phyloP scores from a whole-genome alignment of 2,797 vertebrate genomes.

The Melopsittacus undulatus region DNA sequence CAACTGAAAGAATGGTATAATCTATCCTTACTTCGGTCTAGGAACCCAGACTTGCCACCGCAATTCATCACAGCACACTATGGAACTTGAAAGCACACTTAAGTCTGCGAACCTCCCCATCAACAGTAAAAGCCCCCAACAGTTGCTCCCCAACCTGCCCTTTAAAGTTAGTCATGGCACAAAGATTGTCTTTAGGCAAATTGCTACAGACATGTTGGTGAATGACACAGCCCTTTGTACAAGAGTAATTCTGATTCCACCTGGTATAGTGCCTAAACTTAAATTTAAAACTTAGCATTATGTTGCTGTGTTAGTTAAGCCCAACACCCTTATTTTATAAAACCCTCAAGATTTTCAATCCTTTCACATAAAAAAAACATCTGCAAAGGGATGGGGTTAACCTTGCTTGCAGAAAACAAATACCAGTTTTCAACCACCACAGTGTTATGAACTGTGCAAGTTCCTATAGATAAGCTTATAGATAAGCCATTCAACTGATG shows the following conservation, averaged over 20 bases:
- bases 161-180: neutral
- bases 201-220: neutral
- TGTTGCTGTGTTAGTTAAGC: neutral
- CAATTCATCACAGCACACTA: neutral
- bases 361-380: neutral
- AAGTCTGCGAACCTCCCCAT: neutral
- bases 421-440: neutral
- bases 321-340: neutral
- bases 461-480: slow-evolving; percentile 20
- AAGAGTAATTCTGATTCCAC: neutral
- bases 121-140: neutral
- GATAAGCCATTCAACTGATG: slow-evolving; percentile 16
- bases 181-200: neutral
- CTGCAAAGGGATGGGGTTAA: neutral
- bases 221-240: neutral
- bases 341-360: neutral
- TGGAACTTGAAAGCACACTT: neutral
- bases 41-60: neutral
- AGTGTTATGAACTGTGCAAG: neutral
- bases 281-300: neutral
- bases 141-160: neutral
- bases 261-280: neutral
- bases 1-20: neutral
- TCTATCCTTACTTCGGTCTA: neutral
- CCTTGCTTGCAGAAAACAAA: neutral